Percentiles rank a stretch among this genome's conserved stretches.
Evolutionary conservation across 2,888 invertebrate species (phyloP).

Genomic region (Drosophila algonquin): DNA sequence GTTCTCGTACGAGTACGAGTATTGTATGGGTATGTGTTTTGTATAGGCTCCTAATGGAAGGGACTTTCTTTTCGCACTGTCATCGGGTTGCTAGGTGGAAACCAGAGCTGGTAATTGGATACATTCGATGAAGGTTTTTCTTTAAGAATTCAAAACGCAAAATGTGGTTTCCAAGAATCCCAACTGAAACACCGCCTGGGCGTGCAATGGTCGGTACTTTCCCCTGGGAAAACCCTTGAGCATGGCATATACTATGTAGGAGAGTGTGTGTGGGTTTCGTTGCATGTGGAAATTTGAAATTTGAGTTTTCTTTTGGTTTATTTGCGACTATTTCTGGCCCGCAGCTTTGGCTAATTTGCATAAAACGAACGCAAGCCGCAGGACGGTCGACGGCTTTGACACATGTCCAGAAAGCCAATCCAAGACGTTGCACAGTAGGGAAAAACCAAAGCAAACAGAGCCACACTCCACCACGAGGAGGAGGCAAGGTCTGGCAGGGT

Average conservation of each 20-base stretch:
- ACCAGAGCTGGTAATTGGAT: not conserved
- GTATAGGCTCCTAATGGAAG: not conserved
- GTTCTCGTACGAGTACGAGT: constrained; percentile 7
- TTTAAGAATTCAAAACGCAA: not conserved
- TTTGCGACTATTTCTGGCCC: constrained; percentile 58
- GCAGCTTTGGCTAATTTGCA: constrained; percentile 64
- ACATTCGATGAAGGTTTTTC: not conserved
- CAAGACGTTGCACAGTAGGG: constrained; percentile 50
- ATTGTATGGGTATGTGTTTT: constrained; percentile 9
- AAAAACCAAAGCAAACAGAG: constrained; percentile 46
- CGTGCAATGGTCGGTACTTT: not conserved
- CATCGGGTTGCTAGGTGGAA: constrained; percentile 29
- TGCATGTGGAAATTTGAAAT: constrained; percentile 12
- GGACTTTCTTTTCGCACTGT: constrained; percentile 42
- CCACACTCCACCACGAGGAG: constrained; percentile 5
- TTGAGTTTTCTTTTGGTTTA: constrained; percentile 14
- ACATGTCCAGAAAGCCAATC: constrained; percentile 62
- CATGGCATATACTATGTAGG: not conserved
- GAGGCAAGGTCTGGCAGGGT: constrained; percentile 7
- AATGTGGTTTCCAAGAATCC: not conserved
- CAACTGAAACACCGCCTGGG: not conserved
- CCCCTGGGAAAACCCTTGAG: not conserved
- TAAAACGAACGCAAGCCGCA: constrained; percentile 37
- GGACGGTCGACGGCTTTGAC: constrained; percentile 63
- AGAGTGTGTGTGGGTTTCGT: constrained; percentile 45